Conservation (phyloP, 1,140 invertebrate genomes). For the Cotesia glomerata region DNA sequence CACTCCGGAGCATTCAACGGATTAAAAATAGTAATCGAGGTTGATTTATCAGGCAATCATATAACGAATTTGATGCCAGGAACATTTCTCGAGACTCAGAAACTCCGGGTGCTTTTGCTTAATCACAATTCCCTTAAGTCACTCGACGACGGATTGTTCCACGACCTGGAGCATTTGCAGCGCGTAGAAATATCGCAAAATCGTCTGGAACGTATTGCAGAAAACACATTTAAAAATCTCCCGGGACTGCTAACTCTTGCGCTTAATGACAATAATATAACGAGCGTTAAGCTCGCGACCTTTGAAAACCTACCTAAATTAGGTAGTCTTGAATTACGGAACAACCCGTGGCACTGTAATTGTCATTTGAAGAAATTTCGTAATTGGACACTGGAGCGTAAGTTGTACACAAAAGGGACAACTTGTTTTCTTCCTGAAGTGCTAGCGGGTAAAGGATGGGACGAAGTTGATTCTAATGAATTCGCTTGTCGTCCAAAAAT, state of each 20-base stretch:
- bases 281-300: conserved; percentile 66
- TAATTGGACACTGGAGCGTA: conserved; percentile 74
- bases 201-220: conserved; percentile 70
- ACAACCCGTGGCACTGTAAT: conserved; percentile 89
- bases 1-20: conserved; percentile 76
- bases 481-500: conserved; percentile 87
- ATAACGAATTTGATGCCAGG: conserved; percentile 73
- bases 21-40: conserved; percentile 80
- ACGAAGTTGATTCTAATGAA: conserved; percentile 71
- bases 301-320: conserved; percentile 70
- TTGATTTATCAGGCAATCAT: conserved; percentile 82
- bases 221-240: conserved; percentile 75
- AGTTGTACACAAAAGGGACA: conserved; percentile 76
- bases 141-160: conserved; percentile 77
- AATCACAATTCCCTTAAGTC: conserved; percentile 76
- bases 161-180: conserved; percentile 75
- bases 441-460: conserved; percentile 74
- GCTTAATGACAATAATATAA: conserved; percentile 76
- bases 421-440: conserved; percentile 72
- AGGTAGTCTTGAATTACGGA: conserved; percentile 76
- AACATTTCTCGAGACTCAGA: conserved; percentile 73
- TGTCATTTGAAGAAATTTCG: conserved; percentile 81
- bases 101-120: conserved; percentile 73
- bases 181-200: conserved; percentile 80
- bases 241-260: conserved; percentile 71